Conservation (phyloP, 2,888 invertebrate species). For the Andrena bucephala region DNA sequence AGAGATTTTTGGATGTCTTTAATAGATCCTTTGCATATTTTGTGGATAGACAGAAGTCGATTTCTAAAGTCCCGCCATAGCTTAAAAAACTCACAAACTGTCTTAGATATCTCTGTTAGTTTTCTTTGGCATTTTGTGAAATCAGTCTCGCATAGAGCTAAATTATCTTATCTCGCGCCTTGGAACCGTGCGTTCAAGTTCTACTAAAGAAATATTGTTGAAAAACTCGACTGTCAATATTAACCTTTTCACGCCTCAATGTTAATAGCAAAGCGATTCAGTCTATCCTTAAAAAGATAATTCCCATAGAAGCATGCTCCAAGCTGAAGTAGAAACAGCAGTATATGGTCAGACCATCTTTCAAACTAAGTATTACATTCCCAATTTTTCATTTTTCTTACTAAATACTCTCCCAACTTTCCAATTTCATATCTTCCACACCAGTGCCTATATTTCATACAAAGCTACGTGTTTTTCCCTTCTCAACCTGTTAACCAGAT, state of each 20-base stretch:
- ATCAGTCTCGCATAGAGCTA: background rate
- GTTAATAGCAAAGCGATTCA: background rate
- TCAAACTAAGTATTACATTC: no score
- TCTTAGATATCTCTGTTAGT: no score
- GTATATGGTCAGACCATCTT: background rate
- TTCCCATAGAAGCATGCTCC: background rate
- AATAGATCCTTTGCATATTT: background rate
- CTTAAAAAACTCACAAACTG: background rate
- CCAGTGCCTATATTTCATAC: background rate
- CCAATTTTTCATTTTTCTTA: background rate
- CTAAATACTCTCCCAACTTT: background rate
- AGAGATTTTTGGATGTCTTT: background rate
- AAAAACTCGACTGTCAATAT: background rate
- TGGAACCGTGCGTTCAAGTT: constrained; percentile 3
- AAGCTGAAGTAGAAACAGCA: constrained; percentile 6
- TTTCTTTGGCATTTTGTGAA: background rate
- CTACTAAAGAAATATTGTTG: constrained; percentile 22
- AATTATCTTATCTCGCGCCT: constrained; percentile 34
- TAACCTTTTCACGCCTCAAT: background rate
- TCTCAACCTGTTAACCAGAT: no score
- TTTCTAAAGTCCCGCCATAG: background rate
- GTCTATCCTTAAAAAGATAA: background rate
- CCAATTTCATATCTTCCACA: background rate
- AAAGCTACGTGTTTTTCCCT: background rate
- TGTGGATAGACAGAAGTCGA: background rate